Percentiles rank a stretch among this genome's conserved stretches.
phyloP scores from a whole-genome alignment of 1,140 invertebrate species.

The Cotesia chilonis region DNA sequence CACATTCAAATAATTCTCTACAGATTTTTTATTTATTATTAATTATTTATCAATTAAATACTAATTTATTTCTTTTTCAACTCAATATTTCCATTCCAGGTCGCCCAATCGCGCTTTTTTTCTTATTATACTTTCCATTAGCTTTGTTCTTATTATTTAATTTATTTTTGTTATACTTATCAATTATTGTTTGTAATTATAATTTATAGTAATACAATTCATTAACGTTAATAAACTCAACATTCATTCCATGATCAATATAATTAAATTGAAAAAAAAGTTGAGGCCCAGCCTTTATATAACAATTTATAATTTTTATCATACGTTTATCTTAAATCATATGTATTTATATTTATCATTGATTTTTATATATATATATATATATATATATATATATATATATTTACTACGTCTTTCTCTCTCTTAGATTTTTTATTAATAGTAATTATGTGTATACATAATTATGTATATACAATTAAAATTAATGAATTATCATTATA shows the following conservation, averaged over 20 bases:
- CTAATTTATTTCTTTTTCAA: conserved; percentile 1
- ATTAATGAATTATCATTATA: neutral
- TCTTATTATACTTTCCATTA: too few species aligned
- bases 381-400: neutral
- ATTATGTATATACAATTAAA: conserved; percentile 24
- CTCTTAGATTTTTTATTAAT: conserved; percentile 36
- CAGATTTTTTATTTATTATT: neutral
- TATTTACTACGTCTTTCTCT: conserved; percentile 33
- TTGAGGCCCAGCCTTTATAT: conserved; percentile 53
- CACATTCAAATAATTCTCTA: conserved; percentile 8
- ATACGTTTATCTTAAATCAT: conserved; percentile 49
- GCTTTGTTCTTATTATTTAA: too few species aligned
- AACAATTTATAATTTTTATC: conserved; percentile 41
- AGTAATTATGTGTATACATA: conserved; percentile 37
- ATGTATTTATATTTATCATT: conserved; percentile 35
- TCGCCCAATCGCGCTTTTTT: too few species aligned
- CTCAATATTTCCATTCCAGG: conserved; percentile 3
- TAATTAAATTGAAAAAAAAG: neutral
- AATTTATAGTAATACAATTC: too few species aligned
- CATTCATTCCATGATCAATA: neutral
- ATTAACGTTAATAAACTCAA: neutral
- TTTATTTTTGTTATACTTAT: too few species aligned
- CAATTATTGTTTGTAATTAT: conserved; percentile 1
- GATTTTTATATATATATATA: neutral
- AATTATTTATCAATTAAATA: neutral